Conservation (phyloP, 1,140 invertebrate genomes). For the Drosophila auraria region DNA sequence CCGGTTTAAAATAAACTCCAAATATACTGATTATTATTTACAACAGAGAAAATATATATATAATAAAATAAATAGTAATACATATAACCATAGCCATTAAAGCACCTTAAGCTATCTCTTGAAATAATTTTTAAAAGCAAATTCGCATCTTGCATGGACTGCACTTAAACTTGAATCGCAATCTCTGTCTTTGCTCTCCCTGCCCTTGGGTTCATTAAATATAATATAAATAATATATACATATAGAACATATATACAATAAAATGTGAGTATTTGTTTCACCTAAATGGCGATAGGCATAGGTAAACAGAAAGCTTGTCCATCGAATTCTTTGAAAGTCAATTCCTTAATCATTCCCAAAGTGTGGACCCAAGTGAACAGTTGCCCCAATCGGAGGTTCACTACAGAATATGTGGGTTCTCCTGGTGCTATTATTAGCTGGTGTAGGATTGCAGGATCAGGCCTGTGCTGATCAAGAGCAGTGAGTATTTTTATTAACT, state of each 20-base stretch:
- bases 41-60: neutral
- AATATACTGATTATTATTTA: neutral
- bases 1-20: neutral
- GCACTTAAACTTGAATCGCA: slow-evolving; percentile 40
- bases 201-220: slow-evolving; percentile 58
- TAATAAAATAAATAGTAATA: neutral
- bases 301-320: neutral
- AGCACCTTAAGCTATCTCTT: slow-evolving; percentile 37
- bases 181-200: slow-evolving; percentile 26
- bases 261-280: slow-evolving; percentile 16
- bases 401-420: slow-evolving; percentile 36
- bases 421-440: slow-evolving; percentile 29
- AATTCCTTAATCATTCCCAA: slow-evolving; percentile 46
- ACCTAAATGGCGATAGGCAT: neutral
- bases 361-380: slow-evolving; percentile 40
- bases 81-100: neutral
- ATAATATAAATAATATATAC: slow-evolving; percentile 13
- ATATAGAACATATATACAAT: neutral
- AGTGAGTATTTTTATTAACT: slow-evolving; percentile 44
- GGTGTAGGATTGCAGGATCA: slow-evolving; percentile 9
- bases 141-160: slow-evolving; percentile 33
- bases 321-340: neutral
- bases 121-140: slow-evolving; percentile 12
- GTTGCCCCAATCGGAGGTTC: neutral
- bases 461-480: slow-evolving; percentile 55